A percentile compares a stretch with the other conserved stretches of the same genome.
These are phyloP conservation scores for Oophaga pumilio DNA, from an alignment of 2,113 vertebrate genomes.

Conservation along the genomic window DNA sequence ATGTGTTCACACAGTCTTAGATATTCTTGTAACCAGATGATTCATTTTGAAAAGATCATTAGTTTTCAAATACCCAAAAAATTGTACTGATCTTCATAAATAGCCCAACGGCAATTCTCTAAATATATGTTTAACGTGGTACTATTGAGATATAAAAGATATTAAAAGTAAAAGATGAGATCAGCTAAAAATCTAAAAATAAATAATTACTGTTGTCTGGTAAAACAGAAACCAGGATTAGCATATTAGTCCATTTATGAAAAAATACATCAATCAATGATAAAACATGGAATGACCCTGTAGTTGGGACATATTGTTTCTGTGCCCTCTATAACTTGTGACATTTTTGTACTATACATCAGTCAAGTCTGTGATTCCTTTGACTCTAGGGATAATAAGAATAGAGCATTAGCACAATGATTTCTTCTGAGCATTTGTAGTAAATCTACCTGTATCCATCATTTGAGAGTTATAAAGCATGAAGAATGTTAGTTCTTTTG, in stretches of 20 bases:
- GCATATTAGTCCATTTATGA: background rate
- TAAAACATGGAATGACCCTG: background rate
- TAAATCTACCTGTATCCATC: background rate
- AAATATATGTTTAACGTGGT: background rate
- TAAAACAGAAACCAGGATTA: background rate
- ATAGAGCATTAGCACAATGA: background rate
- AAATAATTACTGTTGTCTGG: background rate
- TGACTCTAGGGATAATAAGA: background rate
- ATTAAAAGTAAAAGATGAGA: background rate
- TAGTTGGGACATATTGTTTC: background rate
- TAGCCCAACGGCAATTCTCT: background rate
- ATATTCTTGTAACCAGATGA: too few relatives aligned
- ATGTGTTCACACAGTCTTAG: too few relatives aligned
- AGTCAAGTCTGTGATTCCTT: constrained; percentile 1
- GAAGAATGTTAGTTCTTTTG: background rate
- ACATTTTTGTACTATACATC: constrained; percentile 3
- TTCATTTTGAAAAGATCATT: too few relatives aligned
- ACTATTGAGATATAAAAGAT: background rate
- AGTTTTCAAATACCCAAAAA: too few relatives aligned
- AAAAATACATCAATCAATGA: background rate
- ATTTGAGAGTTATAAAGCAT: background rate
- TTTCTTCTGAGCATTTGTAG: background rate
- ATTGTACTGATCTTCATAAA: too few relatives aligned
- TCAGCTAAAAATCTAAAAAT: background rate
- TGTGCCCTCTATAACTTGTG: background rate